phyloP scores from a whole-genome alignment of 2,113 vertebrate species.

The Harpagus bidentatus region DNA sequence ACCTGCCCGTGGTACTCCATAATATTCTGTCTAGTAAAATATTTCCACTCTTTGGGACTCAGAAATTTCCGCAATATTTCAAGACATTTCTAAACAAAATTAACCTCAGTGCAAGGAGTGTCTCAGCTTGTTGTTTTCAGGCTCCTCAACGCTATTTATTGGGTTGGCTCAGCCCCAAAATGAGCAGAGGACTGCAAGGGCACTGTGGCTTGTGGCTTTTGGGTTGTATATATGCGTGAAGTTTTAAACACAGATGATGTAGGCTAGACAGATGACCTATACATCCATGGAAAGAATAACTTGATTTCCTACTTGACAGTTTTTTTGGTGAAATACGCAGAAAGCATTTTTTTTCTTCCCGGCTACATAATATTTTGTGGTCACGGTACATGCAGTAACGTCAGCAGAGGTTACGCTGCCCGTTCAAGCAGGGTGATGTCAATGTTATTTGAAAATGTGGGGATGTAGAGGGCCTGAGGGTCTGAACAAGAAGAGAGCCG shows the following conservation, averaged over 20 bases:
- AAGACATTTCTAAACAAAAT: neutral
- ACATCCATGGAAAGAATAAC: neutral
- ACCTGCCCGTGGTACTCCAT: neutral
- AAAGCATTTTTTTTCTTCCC: neutral
- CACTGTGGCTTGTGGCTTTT: neutral
- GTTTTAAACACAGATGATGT: neutral
- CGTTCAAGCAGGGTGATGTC: neutral
- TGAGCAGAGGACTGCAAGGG: neutral
- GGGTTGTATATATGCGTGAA: neutral
- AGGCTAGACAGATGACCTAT: neutral
- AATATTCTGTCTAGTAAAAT: neutral
- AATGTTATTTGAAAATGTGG: neutral
- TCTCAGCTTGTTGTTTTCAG: neutral
- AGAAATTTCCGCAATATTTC: neutral
- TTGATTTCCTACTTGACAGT: neutral
- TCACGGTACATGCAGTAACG: accelerated
- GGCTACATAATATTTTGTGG: neutral
- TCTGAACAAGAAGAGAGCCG: neutral
- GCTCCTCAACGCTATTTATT: neutral
- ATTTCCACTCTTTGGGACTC: neutral
- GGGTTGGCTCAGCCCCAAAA: neutral
- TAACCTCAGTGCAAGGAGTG: neutral
- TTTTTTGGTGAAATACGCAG: neutral
- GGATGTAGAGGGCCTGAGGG: neutral
- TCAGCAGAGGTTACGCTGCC: neutral